These are phyloP conservation scores for Nasonia vitripennis DNA, from an alignment of 1,140 invertebrate genomes.

Conservation along the genomic window DNA sequence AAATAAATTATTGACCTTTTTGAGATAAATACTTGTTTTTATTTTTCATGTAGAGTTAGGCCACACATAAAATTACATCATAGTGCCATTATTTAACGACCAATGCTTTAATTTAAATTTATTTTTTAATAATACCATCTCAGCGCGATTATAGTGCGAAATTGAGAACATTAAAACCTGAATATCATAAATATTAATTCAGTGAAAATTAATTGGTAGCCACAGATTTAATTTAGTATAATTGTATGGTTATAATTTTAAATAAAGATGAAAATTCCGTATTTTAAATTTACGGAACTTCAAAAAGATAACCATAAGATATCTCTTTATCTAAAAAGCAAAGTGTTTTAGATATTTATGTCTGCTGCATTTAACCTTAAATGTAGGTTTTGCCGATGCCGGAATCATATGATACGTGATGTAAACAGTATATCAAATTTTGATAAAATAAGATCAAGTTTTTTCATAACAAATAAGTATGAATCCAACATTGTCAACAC, in stretches of 20 bases:
- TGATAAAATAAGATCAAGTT: too few relatives aligned
- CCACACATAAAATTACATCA: too few relatives aligned
- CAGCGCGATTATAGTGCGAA: too few relatives aligned
- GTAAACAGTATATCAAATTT: neutral
- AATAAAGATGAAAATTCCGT: too few relatives aligned
- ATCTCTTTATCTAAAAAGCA: neutral
- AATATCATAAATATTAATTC: too few relatives aligned
- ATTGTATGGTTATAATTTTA: too few relatives aligned
- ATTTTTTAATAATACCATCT: neutral
- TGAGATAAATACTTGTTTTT: neutral
- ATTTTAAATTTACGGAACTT: neutral
- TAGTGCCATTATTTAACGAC: too few relatives aligned
- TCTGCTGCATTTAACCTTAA: neutral
- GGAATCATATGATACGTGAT: neutral
- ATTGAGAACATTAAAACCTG: too few relatives aligned
- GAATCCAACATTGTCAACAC: neutral
- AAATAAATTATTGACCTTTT: constrained; percentile 29
- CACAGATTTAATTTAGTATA: too few relatives aligned
- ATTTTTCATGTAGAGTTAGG: too few relatives aligned
- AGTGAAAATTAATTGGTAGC: too few relatives aligned
- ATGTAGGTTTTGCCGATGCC: neutral
- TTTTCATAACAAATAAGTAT: neutral
- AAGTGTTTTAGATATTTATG: neutral
- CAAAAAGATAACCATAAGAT: neutral
- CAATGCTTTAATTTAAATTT: neutral